These are phyloP conservation scores for Ctenochaetus hawaiiensis DNA, from an alignment of 2,797 vertebrate genomes.

Conservation along the genomic window DNA sequence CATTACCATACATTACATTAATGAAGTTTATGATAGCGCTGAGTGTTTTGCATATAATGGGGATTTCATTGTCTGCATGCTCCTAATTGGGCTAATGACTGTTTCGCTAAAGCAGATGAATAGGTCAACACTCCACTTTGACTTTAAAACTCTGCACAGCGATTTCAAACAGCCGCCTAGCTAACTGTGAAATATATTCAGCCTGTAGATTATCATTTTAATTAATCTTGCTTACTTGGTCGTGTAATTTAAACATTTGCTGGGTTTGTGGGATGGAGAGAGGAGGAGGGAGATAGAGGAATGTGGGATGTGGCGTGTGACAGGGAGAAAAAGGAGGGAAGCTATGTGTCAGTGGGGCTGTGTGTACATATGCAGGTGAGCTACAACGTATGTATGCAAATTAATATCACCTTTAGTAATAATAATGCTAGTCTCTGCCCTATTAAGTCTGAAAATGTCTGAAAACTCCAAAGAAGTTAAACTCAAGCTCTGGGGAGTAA, in stretches of 20 bases:
- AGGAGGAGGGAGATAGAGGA: constrained; percentile 51
- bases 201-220: constrained; percentile 87
- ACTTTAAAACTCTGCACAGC: constrained; percentile 74
- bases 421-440: constrained; percentile 43
- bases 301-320: constrained; percentile 56
- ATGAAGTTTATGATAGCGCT: constrained; percentile 44
- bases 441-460: constrained; percentile 39
- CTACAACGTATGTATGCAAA: constrained; percentile 45
- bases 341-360: constrained; percentile 48
- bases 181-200: constrained; percentile 83
- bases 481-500: constrained; percentile 28
- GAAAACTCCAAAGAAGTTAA: constrained; percentile 15
- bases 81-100: constrained; percentile 78
- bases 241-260: constrained; percentile 89
- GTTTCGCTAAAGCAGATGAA: constrained; percentile 68
- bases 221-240: constrained; percentile 90
- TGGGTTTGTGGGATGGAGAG: constrained; percentile 70
- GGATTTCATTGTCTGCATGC: constrained; percentile 54
- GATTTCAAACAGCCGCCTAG: constrained; percentile 77
- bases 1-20: constrained; percentile 62
- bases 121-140: constrained; percentile 72
- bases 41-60: constrained; percentile 56
- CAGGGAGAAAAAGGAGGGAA: constrained; percentile 46
- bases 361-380: constrained; percentile 42
- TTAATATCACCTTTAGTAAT: constrained; percentile 56